phyloP scores from a whole-genome alignment of 2,113 vertebrate genomes.

The Empidonax traillii region DNA sequence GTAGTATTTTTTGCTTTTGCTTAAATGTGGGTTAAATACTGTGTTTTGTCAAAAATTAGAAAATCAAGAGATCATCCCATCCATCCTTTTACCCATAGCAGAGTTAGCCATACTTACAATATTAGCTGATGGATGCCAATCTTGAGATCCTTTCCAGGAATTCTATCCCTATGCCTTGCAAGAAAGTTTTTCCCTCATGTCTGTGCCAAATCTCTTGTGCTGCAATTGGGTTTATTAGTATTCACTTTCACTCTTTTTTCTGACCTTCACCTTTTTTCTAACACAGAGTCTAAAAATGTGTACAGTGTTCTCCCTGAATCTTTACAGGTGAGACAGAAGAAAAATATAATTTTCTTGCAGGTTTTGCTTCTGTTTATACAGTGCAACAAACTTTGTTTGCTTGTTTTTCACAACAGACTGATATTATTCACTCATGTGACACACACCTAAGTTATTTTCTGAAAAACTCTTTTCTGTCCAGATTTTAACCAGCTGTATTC shows the following conservation, averaged over 20 bases:
- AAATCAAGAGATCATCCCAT: neutral
- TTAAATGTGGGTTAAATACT: neutral
- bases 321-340: neutral
- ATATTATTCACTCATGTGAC: neutral
- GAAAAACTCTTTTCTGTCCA: neutral
- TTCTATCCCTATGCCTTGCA: neutral
- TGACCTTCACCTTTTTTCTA: neutral
- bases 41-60: neutral
- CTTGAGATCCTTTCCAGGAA: neutral
- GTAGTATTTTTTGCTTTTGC: neutral
- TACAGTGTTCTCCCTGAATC: neutral
- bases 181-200: neutral
- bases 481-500: neutral
- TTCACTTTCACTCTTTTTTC: neutral
- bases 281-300: neutral
- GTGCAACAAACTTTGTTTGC: neutral
- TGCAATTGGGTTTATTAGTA: neutral
- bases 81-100: neutral
- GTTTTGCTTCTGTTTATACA: neutral
- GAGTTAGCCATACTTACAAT: neutral
- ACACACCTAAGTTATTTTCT: neutral
- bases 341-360: neutral
- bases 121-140: conserved; percentile 13
- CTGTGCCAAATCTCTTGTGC: neutral
- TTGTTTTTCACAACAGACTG: neutral